Percentiles rank a stretch among this genome's conserved stretches.
Conservation (phyloP, 2,797 vertebrate species). For the Acomys russatus region DNA sequence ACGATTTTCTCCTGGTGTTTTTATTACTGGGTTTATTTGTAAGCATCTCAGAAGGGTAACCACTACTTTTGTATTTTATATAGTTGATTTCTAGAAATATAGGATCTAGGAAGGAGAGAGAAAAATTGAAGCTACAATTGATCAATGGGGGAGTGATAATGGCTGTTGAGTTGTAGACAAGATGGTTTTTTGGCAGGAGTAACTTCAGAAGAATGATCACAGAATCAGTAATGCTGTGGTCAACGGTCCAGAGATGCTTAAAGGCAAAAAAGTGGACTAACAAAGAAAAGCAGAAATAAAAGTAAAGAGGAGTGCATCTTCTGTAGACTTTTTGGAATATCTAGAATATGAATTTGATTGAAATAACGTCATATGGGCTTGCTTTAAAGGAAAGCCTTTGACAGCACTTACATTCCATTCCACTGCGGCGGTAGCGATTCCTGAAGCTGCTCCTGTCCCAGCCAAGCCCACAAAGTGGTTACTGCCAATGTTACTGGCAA, state of each 20-base stretch:
- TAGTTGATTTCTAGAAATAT: background rate
- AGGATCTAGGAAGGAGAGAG: background rate
- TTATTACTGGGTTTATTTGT: background rate
- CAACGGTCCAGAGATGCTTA: too few relatives aligned
- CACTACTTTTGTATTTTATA: background rate
- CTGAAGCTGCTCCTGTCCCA: constrained; percentile 92
- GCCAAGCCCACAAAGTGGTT: constrained; percentile 96
- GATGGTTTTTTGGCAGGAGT: too few relatives aligned
- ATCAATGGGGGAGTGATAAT: background rate
- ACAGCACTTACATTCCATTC: constrained; percentile 38
- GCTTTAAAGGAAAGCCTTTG: background rate
- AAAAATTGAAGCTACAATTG: background rate
- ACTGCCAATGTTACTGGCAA: constrained; percentile 96
- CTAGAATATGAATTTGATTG: too few relatives aligned
- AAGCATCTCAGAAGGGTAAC: background rate
- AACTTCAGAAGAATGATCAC: too few relatives aligned
- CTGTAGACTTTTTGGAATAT: too few relatives aligned
- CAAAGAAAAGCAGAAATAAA: too few relatives aligned
- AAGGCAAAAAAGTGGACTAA: too few relatives aligned
- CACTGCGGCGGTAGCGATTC: constrained; percentile 90
- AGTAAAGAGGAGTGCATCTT: too few relatives aligned
- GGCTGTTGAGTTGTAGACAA: background rate
- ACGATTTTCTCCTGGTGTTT: background rate
- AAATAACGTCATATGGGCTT: too few relatives aligned
- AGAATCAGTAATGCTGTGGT: too few relatives aligned